Evolutionary conservation across 2,888 invertebrate genomes (phyloP), one percentile per base, ranked within the genome.

Genomic region (Phyllotreta cruciferae): DNA sequence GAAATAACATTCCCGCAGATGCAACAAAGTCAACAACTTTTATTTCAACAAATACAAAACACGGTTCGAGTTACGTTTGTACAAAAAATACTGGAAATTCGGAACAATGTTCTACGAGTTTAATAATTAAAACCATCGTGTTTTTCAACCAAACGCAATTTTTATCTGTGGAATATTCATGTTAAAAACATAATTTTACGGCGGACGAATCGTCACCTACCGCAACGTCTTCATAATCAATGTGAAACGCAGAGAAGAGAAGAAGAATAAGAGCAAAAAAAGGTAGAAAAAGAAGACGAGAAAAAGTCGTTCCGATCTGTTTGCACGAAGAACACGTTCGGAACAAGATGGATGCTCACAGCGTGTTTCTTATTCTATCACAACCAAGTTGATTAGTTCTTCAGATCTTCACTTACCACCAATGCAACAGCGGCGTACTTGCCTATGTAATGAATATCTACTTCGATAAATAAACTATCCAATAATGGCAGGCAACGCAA

Each of bases 151-250:
- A 4, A 24, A 24, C 24, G 24, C 24, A 24, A 24, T 24, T 24
- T n/a, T 24, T 4, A 24, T 24, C 24, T 1, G 24, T 24, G 4
- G 24, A 24, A 24, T 24, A 24, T 24, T 24, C 24, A 24, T 4
- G 24, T 24, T 24, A 24, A 24, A 24, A 24, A 24, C 24, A 24
- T 4, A 24, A 24, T 24, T 24, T 24, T 24, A 24, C 24, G 24
- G 2, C 24, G 24, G 24, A 24, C 24, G 24, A 24, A 24, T 24
- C 24, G 24, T 24, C 24, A 54, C 54, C 54, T 54, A 54, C 54
- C 54, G 54, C 54, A 53, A 54, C 41, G 34, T 54, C 54, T 54
- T 54, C 38, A 54, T 54, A 54, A 54, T 54, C 54, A 41, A 54
- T n/a, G n/a, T 24, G n/a, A 54, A 41, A 3, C 54, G 42, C 42